phyloP scores from a whole-genome alignment of 64 coral and sea anemone genomes.

The Montipora foliosa region DNA sequence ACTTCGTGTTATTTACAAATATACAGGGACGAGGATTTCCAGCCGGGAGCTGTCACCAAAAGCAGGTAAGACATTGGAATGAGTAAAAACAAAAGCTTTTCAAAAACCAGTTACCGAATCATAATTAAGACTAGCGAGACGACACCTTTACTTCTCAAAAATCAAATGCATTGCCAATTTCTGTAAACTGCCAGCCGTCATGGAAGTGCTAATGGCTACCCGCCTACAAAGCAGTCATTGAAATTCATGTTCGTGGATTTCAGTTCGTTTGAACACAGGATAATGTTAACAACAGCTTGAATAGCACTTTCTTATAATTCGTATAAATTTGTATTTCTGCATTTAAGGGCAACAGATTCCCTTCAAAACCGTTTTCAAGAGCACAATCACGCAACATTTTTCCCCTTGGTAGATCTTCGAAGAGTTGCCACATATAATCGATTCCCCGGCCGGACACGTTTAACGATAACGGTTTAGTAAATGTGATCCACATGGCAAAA shows the following conservation, averaged over 20 bases:
- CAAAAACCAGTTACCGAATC: neutral
- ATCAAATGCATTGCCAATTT: neutral
- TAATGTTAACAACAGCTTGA: slow-evolving; percentile 6
- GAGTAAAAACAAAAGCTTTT: neutral
- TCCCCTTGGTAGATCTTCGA: too few relatives aligned
- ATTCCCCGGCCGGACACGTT: neutral
- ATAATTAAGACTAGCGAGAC: neutral
- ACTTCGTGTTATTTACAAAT: slow-evolving; percentile 4
- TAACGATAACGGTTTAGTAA: too few relatives aligned
- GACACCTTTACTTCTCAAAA: neutral
- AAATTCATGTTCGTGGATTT: neutral
- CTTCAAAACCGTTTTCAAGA: neutral
- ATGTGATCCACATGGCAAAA: too few relatives aligned
- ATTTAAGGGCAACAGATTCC: neutral
- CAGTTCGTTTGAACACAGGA: neutral
- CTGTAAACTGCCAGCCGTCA: neutral
- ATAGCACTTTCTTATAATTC: neutral
- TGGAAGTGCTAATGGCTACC: neutral
- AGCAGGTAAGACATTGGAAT: neutral
- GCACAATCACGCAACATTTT: too few relatives aligned
- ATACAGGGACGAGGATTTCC: neutral
- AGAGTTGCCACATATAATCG: neutral
- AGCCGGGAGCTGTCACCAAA: neutral
- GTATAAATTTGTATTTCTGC: neutral
- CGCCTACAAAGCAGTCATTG: neutral